These are phyloP conservation scores for Chionis minor DNA, from an alignment of 2,113 vertebrate species.

Conservation along the genomic window DNA sequence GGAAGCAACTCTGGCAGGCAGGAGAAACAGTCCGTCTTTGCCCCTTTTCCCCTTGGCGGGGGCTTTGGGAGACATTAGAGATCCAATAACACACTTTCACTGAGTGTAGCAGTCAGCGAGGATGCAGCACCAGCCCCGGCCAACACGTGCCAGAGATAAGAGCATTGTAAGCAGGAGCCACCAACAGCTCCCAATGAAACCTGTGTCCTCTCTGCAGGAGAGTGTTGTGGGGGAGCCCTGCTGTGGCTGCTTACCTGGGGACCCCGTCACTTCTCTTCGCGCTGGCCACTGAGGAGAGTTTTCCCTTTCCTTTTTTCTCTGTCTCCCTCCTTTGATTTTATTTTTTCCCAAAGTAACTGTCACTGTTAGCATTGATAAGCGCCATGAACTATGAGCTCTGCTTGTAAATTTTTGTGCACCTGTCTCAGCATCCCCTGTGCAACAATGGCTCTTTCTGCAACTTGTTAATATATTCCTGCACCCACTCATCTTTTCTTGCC, in stretches of 20 bases:
- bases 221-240: background rate
- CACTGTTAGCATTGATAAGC: background rate
- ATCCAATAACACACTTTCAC: background rate
- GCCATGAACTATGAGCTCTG: background rate
- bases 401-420: background rate
- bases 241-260: background rate
- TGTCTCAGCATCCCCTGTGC: background rate
- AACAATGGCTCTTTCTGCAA: background rate
- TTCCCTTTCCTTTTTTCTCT: background rate
- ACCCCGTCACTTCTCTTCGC: background rate
- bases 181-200: background rate
- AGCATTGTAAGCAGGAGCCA: background rate
- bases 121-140: background rate
- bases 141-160: rapidly evolving
- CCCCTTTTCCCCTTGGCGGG: background rate
- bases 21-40: background rate
- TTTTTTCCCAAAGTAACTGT: background rate
- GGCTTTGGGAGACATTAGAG: background rate
- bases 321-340: background rate
- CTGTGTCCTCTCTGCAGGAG: background rate
- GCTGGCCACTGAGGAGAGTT: background rate
- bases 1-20: background rate
- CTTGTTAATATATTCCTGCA: background rate
- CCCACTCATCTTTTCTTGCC: background rate
- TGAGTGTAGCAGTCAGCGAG: background rate